These are phyloP conservation scores for Lipophrys pholis DNA, from an alignment of 2,113 vertebrate species.

Conservation along the genomic window DNA sequence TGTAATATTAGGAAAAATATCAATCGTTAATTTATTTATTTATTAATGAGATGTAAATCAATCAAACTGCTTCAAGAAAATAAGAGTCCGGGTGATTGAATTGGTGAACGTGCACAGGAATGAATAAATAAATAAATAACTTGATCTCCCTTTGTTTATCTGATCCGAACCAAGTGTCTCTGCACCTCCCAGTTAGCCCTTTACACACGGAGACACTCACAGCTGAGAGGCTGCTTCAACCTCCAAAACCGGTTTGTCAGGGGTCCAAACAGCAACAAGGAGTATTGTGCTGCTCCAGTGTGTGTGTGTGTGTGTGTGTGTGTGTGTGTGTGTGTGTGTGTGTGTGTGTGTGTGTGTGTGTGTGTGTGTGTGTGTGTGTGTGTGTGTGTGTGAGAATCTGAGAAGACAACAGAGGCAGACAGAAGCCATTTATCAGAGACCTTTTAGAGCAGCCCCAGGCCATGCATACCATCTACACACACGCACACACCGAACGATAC, in stretches of 20 bases:
- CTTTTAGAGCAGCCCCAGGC: slow-evolving; percentile 38
- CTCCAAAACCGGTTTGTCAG: slow-evolving; percentile 45
- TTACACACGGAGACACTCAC: slow-evolving; percentile 16
- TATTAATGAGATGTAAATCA: neutral
- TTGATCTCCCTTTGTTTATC: slow-evolving; percentile 19
- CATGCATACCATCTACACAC: slow-evolving; percentile 25
- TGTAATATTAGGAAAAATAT: too few relatives aligned
- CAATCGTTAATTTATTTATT: too few relatives aligned
- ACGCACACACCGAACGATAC: slow-evolving; percentile 13
- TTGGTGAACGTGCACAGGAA: neutral
- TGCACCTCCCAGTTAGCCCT: slow-evolving; percentile 4
- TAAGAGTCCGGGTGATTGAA: neutral
- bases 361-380: slow-evolving; percentile 8
- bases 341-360: slow-evolving; percentile 12
- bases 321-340: slow-evolving; percentile 4
- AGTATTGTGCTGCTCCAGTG: slow-evolving; percentile 36
- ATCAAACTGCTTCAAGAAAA: slow-evolving; percentile 16
- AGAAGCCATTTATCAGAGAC: slow-evolving; percentile 46
- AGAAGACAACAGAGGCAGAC: slow-evolving; percentile 34
- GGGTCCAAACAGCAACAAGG: slow-evolving; percentile 15
- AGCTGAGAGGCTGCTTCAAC: slow-evolving; percentile 27
- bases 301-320: slow-evolving; percentile 20
- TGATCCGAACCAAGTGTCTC: slow-evolving; percentile 20
- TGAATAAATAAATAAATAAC: slow-evolving; percentile 28
- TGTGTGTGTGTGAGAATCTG: slow-evolving; percentile 20